Base-by-base conservation (phyloP, 2,888 invertebrate genomes). In the Argynnis bischoffii region DNA sequence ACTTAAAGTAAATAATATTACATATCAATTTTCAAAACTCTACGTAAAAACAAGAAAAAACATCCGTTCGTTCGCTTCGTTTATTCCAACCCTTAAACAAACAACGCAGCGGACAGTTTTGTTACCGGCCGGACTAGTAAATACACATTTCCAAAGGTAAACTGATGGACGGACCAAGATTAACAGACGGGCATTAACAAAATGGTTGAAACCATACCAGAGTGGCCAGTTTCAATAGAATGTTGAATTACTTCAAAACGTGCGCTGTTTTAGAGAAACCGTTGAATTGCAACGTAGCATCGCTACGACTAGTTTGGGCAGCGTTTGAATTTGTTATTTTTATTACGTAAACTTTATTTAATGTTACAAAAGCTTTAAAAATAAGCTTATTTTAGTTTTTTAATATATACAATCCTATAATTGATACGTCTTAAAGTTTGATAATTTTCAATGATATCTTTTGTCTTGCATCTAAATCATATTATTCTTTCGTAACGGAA, bases 71-170 rank as follows among this genome's bases (percentile, higher is more conserved):
- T 57, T 26, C 47, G n/a, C 5, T 15, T 21, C 2, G 14, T 26
- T 3, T 26, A n/a, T 48, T 48, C 26, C 48, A 26, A 47, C 26
- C 48, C 48, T 13, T 48, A 31, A 13, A 59, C 26, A 59, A 59
- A 59, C 48, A 48, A 26, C 48, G 16, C 26, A 47, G n/a, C 26
- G n/a, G 48, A 26, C 47, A 59, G 48, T 41, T 41, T 41, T 13
- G 59, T 48, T 48, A 26, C 59, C 26, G 59, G 48, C n/a, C 26
- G 31, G 14, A 16, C 48, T 41, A 16, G 41, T 41, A 50, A 50
- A 57, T 50, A 56, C n/a, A 56, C 56, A 57, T 57, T 64, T 57
- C 18, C 41, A 65, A 65, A 65, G 65, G 65, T 56, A 56, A 26
- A 41, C 59, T 15, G 16, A 53, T 59, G 65, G 41, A 11, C 59